phyloP scores from a whole-genome alignment of 1,140 invertebrate genomes.

The Musca domestica region DNA sequence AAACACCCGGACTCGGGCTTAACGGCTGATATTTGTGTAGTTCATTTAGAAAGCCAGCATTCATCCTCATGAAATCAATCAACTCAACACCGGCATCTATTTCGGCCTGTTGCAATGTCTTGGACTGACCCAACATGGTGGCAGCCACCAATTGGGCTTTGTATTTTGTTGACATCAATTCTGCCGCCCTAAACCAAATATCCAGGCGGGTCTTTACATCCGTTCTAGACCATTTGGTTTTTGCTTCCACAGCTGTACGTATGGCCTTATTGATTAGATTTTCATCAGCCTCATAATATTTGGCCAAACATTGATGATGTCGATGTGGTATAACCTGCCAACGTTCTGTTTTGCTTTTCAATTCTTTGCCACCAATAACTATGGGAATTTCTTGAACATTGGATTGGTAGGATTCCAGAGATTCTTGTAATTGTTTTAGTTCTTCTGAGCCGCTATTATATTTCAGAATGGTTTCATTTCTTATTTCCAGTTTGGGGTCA shows the following conservation, averaged over 20 bases:
- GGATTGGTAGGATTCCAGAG: constrained; percentile 63
- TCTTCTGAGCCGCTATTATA: constrained; percentile 84
- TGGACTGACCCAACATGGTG: constrained; percentile 96
- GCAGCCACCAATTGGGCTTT: constrained; percentile 85
- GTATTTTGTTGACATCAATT: constrained; percentile 83
- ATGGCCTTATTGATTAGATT: constrained; percentile 84
- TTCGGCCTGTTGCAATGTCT: constrained; percentile 94
- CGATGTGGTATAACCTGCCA: constrained; percentile 80
- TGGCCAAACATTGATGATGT: constrained; percentile 79
- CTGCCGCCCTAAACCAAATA: constrained; percentile 82
- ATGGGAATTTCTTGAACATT: constrained; percentile 80
- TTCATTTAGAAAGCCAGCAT: constrained; percentile 80
- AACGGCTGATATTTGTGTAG: constrained; percentile 76
- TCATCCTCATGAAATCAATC: constrained; percentile 93
- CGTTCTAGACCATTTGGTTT: constrained; percentile 79
- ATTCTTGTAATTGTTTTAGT: constrained; percentile 69
- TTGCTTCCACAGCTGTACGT: constrained; percentile 66
- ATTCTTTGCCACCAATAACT: constrained; percentile 83
- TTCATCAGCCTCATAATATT: constrained; percentile 83
- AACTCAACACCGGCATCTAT: constrained; percentile 95
- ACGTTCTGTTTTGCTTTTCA: constrained; percentile 67
- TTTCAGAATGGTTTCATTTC: constrained; percentile 74
- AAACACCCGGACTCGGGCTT: constrained; percentile 61
- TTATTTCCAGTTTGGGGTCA: constrained; percentile 34
- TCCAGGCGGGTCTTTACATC: constrained; percentile 73